Evolutionary conservation across 2,888 invertebrate species (phyloP).

Genomic region (Drosophila quinaria): DNA sequence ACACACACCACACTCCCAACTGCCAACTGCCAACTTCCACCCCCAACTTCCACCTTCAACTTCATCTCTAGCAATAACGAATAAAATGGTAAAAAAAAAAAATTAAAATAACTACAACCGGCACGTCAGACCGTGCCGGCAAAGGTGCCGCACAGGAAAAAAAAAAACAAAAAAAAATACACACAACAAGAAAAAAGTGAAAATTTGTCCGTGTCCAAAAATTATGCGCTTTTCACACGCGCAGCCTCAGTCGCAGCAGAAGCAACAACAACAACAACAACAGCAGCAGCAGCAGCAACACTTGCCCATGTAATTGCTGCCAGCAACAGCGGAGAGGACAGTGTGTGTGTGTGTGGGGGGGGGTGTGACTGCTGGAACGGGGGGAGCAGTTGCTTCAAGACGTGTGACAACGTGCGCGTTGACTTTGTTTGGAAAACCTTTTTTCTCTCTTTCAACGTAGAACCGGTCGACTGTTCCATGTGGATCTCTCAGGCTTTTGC

Average conservation of each 20-base stretch:
- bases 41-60: constrained; percentile 7
- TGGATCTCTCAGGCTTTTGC: constrained; percentile 45
- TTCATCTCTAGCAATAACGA: constrained; percentile 5
- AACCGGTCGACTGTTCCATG: constrained; percentile 59
- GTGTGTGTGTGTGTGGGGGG: neutral
- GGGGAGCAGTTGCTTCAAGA: constrained; percentile 28
- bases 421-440: constrained; percentile 58
- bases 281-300: constrained; percentile 37
- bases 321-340: neutral
- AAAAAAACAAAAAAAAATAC: constrained; percentile 6
- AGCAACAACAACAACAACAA: constrained; percentile 5
- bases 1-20: constrained; percentile 1
- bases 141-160: constrained; percentile 58
- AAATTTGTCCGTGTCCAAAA: constrained; percentile 82
- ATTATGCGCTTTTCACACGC: constrained; percentile 83
- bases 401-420: constrained; percentile 63
- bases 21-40: neutral
- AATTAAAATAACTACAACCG: constrained; percentile 57
- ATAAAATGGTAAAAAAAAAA: constrained; percentile 30
- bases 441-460: constrained; percentile 28
- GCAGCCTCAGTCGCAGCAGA: constrained; percentile 41
- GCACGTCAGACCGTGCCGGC: constrained; percentile 48
- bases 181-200: constrained; percentile 67
- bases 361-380: neutral
- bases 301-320: constrained; percentile 67